Evolutionary conservation across 2,797 vertebrate genomes (phyloP).

Genomic region (Enteromius afrohamiltoni): DNA sequence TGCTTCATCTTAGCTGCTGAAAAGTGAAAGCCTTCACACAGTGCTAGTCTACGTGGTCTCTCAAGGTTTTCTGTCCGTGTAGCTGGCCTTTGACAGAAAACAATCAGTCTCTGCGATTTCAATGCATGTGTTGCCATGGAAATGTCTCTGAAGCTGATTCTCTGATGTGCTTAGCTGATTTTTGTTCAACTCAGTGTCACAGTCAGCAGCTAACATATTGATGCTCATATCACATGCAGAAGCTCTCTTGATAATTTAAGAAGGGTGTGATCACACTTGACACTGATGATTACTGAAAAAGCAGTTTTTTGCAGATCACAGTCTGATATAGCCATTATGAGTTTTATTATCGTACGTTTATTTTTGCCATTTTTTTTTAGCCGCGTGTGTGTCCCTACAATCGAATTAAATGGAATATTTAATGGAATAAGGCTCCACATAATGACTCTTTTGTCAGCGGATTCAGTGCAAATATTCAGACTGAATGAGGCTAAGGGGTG

Average conservation of each 20-base stretch:
- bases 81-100: conserved; percentile 73
- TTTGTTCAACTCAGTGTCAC: conserved; percentile 45
- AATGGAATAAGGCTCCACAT: conserved; percentile 31
- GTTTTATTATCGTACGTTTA: background rate
- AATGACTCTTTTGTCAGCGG: conserved; percentile 36
- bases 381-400: background rate
- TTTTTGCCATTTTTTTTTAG: background rate
- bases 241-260: conserved; percentile 6
- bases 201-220: conserved; percentile 25
- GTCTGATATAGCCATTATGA: background rate
- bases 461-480: conserved; percentile 16
- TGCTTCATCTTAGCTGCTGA: conserved; percentile 67
- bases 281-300: conserved; percentile 15
- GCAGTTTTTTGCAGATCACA: background rate
- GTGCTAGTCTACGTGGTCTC: conserved; percentile 63
- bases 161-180: conserved; percentile 46
- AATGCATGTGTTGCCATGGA: conserved; percentile 79
- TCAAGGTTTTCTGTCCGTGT: conserved; percentile 72
- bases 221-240: conserved; percentile 38
- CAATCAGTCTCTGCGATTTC: conserved; percentile 72
- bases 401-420: conserved; percentile 7
- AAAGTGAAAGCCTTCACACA: conserved; percentile 73
- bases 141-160: conserved; percentile 73
- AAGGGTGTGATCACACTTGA: conserved; percentile 24
- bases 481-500: conserved; percentile 46